A percentile compares a stretch with the other conserved stretches of the same genome.
These are phyloP conservation scores for Parasteatoda tepidariorum DNA, from an alignment of 1,140 invertebrate genomes.

Conservation along the genomic window DNA sequence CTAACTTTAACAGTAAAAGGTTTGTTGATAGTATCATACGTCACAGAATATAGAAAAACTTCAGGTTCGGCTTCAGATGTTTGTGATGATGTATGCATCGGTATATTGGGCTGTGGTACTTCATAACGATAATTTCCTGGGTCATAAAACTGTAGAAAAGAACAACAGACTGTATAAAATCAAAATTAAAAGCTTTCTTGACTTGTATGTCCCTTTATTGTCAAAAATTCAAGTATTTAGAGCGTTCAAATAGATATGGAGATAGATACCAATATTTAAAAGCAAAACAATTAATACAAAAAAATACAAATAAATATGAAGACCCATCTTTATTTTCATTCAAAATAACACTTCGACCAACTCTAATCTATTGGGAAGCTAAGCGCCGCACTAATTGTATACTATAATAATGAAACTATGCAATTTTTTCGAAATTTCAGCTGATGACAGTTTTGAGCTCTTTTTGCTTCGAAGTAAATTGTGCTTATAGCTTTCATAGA, in stretches of 20 bases:
- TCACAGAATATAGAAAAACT: slow-evolving; percentile 39
- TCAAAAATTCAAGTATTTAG: not conserved
- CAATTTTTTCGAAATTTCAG: no score
- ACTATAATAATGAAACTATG: no score
- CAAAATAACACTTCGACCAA: no score
- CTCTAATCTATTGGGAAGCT: no score
- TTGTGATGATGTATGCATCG: slow-evolving; percentile 20
- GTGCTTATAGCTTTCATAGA: no score
- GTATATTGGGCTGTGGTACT: slow-evolving; percentile 64
- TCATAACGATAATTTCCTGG: slow-evolving; percentile 65
- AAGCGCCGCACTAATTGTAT: no score
- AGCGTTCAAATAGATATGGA: not conserved
- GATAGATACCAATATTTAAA: not conserved
- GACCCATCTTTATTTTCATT: no score
- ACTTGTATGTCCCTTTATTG: not conserved
- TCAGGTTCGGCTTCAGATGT: not conserved
- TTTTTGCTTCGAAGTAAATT: no score
- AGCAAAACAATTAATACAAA: not conserved
- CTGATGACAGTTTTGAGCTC: no score
- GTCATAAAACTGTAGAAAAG: slow-evolving; percentile 62
- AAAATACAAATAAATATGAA: not conserved
- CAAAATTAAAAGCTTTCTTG: no score
- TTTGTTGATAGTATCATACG: slow-evolving; percentile 26
- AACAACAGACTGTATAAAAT: not conserved
- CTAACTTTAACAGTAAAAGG: slow-evolving; percentile 45